phyloP scores from a whole-genome alignment of 2,797 vertebrate genomes.

The Rhadinocentrus ornatus region DNA sequence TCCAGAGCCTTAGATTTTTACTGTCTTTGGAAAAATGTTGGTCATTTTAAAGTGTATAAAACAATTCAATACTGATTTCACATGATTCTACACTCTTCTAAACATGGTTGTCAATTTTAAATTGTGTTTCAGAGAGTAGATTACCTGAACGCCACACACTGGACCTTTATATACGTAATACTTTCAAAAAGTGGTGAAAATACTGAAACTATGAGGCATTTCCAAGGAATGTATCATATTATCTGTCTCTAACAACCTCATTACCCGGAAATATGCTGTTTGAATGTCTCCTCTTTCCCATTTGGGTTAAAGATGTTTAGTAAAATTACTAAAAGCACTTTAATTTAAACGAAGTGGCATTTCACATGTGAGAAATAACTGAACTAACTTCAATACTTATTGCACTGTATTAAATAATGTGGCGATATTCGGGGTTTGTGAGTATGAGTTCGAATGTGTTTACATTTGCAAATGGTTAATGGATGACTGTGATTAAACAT shows the following conservation, averaged over 20 bases:
- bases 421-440: conserved; percentile 25
- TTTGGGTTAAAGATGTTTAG: conserved; percentile 40
- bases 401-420: conserved; percentile 53
- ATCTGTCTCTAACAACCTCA: conserved; percentile 59
- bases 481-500: conserved; percentile 18
- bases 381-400: conserved; percentile 65
- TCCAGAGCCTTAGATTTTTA: too few species aligned
- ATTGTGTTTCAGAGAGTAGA: not conserved
- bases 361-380: conserved; percentile 55
- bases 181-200: conserved; percentile 21
- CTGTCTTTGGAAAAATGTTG: not conserved
- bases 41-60: not conserved
- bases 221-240: conserved; percentile 57
- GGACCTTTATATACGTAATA: conserved; percentile 30
- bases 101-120: not conserved
- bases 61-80: too few species aligned
- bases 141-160: not conserved
- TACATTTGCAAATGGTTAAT: conserved; percentile 10
- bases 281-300: conserved; percentile 42
- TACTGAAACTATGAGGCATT: conserved; percentile 44
- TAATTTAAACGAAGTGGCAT: conserved; percentile 67
- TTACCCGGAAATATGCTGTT: conserved; percentile 35
- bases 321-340: conserved; percentile 85
- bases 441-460: not conserved
- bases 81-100: not conserved